Evolutionary conservation across 2,113 vertebrate species (phyloP), one percentile per base, ranked within the genome.

Genomic region (Siphamia tubifer): DNA sequence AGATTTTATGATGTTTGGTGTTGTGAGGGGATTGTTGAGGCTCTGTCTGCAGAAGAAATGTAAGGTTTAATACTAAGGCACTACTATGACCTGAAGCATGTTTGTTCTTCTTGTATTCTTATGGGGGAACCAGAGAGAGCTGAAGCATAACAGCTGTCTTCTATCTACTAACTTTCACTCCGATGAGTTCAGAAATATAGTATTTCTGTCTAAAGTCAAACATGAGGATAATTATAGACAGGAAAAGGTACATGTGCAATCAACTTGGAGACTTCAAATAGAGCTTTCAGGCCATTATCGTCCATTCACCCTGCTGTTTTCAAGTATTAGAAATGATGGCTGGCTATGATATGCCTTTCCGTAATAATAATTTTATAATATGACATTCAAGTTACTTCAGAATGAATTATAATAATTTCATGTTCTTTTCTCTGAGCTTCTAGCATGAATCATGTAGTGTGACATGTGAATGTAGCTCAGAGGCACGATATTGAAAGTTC

Each of bases 131-230:
- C 16, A 9, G 34, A 21, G 27, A 25, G 35, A 60, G 42, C 48
- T 8, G 48, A 28, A 61, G 9, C 8, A 10, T 6, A 39, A 38
- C 23, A 11, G 35, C 36, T 6, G 24, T 24, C 44, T 13, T 16
- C 15, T 35, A 20, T 45, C 19, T 30, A 32, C 23, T 42, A 48
- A 40, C 56, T 44, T 51, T 58, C 42, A 31, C 43, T 77, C 15
- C 23, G 4, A 35, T 21, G 43, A 4, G 30, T 47, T 54, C 30
- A 58, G 34, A 68, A 31, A 3, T 8, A n/a, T n/a, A n/a, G 11
- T 12, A 31, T 49, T 55, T 39, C n/a, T 39, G 34, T 20, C 30
- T 21, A 8, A 40, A 43, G 8, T 1, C 16, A 34, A 52, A 20
- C 10, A 4, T 1, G 8, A 1, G 3, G 10, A 4, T 42, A 11